Percentiles rank a stretch among this genome's conserved stretches.
Conservation (phyloP, 2,113 vertebrate genomes). For the Choloepus hoffmanni region DNA sequence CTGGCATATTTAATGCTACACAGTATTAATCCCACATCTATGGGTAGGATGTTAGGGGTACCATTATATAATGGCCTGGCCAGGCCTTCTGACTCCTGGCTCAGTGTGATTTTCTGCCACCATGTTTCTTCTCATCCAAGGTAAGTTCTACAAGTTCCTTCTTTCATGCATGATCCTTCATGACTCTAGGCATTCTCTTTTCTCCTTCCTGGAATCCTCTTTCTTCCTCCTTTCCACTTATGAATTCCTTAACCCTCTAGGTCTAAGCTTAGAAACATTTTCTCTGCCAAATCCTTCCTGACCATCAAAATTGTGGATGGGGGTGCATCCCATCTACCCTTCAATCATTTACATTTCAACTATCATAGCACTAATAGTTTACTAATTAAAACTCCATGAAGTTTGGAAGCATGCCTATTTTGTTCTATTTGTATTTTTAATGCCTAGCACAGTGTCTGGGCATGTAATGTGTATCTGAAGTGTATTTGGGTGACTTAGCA, state of each 20-base stretch:
- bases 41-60: background rate
- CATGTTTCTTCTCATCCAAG: background rate
- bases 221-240: background rate
- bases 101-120: background rate
- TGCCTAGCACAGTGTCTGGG: background rate
- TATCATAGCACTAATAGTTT: background rate
- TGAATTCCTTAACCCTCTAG: background rate
- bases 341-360: background rate
- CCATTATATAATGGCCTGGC: too few relatives aligned
- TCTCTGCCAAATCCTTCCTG: background rate
- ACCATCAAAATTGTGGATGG: background rate
- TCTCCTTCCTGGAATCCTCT: background rate
- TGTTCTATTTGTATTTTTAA: background rate
- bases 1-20: background rate
- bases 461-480: background rate
- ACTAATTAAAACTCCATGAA: background rate
- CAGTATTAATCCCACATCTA: background rate
- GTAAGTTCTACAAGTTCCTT: background rate
- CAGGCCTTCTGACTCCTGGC: background rate
- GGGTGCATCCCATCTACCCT: accelerated
- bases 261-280: background rate
- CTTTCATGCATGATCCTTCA: background rate
- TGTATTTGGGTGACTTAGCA: background rate
- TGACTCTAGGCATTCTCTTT: background rate
- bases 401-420: background rate